Percentiles rank a stretch among this genome's conserved stretches.
phyloP scores from a whole-genome alignment of 2,113 vertebrate genomes.

The Chelonoidis abingdonii region DNA sequence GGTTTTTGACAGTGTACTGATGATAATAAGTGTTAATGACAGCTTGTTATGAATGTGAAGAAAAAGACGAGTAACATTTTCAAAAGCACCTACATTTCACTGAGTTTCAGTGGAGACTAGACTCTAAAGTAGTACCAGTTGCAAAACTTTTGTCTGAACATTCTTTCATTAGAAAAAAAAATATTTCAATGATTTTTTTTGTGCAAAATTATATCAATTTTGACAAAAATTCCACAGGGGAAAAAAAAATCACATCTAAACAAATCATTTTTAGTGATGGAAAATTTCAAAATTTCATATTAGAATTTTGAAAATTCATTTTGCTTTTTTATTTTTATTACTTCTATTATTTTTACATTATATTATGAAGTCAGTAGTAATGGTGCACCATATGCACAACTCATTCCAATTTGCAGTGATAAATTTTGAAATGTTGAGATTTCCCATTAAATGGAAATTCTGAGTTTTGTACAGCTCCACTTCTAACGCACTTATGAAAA shows the following conservation, averaged over 20 bases:
- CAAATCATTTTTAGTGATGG: not conserved
- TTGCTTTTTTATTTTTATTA: too few relatives aligned
- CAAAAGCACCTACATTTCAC: too few relatives aligned
- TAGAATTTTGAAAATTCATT: too few relatives aligned
- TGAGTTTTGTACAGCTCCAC: not conserved
- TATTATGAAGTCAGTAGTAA: not conserved
- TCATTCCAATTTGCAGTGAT: not conserved
- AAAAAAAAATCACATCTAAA: not conserved
- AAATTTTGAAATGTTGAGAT: not conserved
- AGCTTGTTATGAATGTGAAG: too few relatives aligned
- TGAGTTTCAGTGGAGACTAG: too few relatives aligned
- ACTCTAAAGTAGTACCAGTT: too few relatives aligned
- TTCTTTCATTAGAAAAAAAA: not conserved
- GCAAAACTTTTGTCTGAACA: not conserved
- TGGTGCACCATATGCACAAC: not conserved
- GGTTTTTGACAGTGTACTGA: too few relatives aligned
- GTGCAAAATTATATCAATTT: not conserved
- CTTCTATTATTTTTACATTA: not conserved
- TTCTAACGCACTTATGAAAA: not conserved
- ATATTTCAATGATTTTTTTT: too few relatives aligned
- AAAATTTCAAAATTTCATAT: not conserved
- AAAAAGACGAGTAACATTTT: too few relatives aligned
- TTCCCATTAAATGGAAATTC: not conserved
- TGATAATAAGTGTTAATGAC: too few relatives aligned
- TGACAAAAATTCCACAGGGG: not conserved